Evolutionary conservation across 2,797 vertebrate species (phyloP), one percentile per base, ranked within the genome.

Genomic region (Hephaestus fuliginosus): DNA sequence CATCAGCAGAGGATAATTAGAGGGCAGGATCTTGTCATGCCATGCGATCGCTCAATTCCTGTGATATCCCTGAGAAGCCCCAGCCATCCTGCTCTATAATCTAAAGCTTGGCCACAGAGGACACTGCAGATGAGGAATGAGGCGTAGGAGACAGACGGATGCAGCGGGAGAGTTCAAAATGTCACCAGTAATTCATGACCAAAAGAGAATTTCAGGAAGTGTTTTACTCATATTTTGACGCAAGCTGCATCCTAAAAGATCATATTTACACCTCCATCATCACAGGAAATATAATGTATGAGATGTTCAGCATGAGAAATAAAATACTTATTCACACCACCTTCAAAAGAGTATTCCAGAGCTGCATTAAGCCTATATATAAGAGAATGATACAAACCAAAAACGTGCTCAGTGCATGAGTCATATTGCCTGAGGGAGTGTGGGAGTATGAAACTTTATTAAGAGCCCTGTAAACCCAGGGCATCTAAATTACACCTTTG

Each of bases 1-100:
- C 80, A 92, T 87, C 86, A 92, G 58, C 57, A 41, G 75, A 71
- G 82, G 87, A 93, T 95, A 95, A 96, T 96, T 95, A 96, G 88
- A 96, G 92, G 94, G 93, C 69, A 92, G 87, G 78, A 85, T 89
- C 78, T 68, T 92, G 89, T 93, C 92, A 85, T 94, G 92, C 88
- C 87, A 90, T 86, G 88, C 73, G 86, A 94, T 94, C 93, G 92
- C 91, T 89, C 91, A 92, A 91, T 91, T 94, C 90, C 88, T 92
- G 88, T 93, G 93, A 95, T 95, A 94, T 91, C 88, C 82, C 84
- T 88, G 86, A 89, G 90, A 91, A 81, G 91, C 87, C 86, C 55
- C 55, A 83, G 72, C 33, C 73, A 74, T 83, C 73, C 74, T 86
- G 78, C 89, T 91, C 94, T 95, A 80, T 95, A 93, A 95, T 95